Evolutionary conservation across 2,888 invertebrate species (phyloP), one percentile per base, ranked within the genome.

Genomic region (Cremastinae sp.): DNA sequence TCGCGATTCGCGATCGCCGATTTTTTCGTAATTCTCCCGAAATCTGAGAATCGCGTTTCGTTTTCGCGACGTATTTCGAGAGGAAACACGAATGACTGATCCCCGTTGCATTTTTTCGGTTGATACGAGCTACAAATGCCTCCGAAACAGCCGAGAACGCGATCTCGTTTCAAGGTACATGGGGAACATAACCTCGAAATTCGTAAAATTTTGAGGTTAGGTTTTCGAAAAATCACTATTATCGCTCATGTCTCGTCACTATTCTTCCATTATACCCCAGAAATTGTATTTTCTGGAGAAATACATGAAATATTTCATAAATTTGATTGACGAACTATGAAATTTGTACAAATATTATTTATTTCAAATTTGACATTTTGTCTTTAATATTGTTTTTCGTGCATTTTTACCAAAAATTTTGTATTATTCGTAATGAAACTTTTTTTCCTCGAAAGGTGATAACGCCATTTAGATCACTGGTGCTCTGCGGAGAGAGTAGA

Each of bases 401-500:
- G n/a, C n/a, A n/a, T n/a, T n/a, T n/a, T n/a, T n/a, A n/a, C n/a
- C 12, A 18, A 54, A 8, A 22, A 16, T 8, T 22, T 18, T 20
- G 9, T 14, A 28, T n/a, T n/a, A n/a, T n/a, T n/a, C n/a, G 7
- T 3, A 8, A 9, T 14, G n/a, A 53, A 38, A 51, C 34, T 41
- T 18, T 3, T 36, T 36, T 61, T 45, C 43, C 7, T 43, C 10
- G 10, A n/a, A 88, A 94, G 94, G 92, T 94, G 84, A 95, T 95
- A 90, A 95, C 95, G 87, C 93, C 95, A 18, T 94, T 94, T 84
- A 93, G 95, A 82, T 95, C 95, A 79, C 90, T 96, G 84, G 94
- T 96, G 84, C 92, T 96, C 88, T 95, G 94, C 87, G 94, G 95
- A 36, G 96, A 96, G 85, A 94, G 92, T 61, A 93, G 96, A 83